These are phyloP conservation scores for Elmis aenea DNA, from an alignment of 2,888 invertebrate genomes.

Conservation along the genomic window DNA sequence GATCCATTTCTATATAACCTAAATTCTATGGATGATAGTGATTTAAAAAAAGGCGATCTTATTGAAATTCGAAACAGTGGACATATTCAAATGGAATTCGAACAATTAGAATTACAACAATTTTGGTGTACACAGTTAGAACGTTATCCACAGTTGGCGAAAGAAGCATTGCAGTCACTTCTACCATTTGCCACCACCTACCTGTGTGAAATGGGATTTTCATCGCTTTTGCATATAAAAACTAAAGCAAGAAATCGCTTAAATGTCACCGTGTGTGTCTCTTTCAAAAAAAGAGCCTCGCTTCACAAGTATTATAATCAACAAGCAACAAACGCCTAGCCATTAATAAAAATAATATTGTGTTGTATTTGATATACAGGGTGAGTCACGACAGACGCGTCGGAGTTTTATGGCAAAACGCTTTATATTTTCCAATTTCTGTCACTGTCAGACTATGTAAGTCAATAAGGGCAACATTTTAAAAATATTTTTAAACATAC, in stretches of 20 bases:
- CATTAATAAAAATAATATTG: constrained; percentile 1
- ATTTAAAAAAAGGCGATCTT: constrained; percentile 14
- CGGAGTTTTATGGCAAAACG: too few relatives aligned
- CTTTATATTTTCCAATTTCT: too few relatives aligned
- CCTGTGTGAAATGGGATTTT: constrained; percentile 12
- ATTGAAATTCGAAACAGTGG: constrained; percentile 10
- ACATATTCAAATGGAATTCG: constrained; percentile 6
- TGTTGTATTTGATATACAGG: not conserved
- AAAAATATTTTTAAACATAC: too few relatives aligned
- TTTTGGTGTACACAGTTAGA: constrained; percentile 13
- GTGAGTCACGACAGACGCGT: too few relatives aligned
- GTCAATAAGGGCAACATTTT: too few relatives aligned
- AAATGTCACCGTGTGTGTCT: constrained; percentile 1
- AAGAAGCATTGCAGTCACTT: constrained; percentile 15
- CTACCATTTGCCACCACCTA: constrained; percentile 16
- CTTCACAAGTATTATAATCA: constrained; percentile 4
- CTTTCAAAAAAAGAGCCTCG: constrained; percentile 7
- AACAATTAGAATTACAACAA: constrained; percentile 10
- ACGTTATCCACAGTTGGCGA: constrained; percentile 9
- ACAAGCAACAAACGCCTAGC: not conserved
- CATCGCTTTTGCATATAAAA: constrained; percentile 5
- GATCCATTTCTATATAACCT: constrained; percentile 15
- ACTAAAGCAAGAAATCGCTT: constrained; percentile 10
- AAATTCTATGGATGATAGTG: constrained; percentile 15
- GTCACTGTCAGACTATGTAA: too few relatives aligned